phyloP scores from a whole-genome alignment of 2,797 vertebrate genomes.

The Sebastes minor region DNA sequence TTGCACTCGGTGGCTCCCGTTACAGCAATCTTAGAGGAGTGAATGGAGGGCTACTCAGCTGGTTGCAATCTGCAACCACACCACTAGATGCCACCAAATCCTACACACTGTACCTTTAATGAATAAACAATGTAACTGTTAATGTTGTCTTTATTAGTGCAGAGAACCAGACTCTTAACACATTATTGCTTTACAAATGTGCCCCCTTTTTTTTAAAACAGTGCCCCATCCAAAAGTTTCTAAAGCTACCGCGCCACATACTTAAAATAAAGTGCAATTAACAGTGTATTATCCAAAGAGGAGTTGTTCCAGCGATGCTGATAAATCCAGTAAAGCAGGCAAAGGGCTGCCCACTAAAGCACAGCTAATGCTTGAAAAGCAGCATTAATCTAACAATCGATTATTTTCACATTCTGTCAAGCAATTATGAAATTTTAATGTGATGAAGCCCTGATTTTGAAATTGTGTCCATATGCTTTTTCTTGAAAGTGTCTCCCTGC shows the following conservation, averaged over 20 bases:
- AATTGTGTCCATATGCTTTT: slow-evolving; percentile 33
- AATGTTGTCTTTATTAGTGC: background rate
- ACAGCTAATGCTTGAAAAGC: slow-evolving; percentile 8
- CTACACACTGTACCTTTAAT: too few species aligned
- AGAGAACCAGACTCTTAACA: background rate
- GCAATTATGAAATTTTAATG: slow-evolving; percentile 37
- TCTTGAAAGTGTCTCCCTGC: slow-evolving; percentile 32
- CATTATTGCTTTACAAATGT: background rate
- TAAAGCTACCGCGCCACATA: background rate
- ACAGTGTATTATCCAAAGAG: background rate
- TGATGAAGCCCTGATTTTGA: slow-evolving; percentile 34
- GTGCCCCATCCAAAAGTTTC: background rate
- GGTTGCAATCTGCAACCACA: too few species aligned
- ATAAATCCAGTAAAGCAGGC: slow-evolving; percentile 22
- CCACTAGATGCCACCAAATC: too few species aligned
- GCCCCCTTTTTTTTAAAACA: background rate
- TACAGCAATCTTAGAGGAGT: too few species aligned
- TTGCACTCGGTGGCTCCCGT: accelerated
- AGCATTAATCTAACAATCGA: slow-evolving; percentile 29
- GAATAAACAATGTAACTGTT: too few species aligned
- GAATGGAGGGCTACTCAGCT: too few species aligned
- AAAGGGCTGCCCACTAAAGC: slow-evolving; percentile 3
- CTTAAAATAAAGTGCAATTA: background rate
- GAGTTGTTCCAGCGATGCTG: background rate
- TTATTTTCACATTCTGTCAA: slow-evolving; percentile 25